These are phyloP conservation scores for Neoascia interrupta DNA, from an alignment of 2,888 invertebrate genomes.

Conservation along the genomic window DNA sequence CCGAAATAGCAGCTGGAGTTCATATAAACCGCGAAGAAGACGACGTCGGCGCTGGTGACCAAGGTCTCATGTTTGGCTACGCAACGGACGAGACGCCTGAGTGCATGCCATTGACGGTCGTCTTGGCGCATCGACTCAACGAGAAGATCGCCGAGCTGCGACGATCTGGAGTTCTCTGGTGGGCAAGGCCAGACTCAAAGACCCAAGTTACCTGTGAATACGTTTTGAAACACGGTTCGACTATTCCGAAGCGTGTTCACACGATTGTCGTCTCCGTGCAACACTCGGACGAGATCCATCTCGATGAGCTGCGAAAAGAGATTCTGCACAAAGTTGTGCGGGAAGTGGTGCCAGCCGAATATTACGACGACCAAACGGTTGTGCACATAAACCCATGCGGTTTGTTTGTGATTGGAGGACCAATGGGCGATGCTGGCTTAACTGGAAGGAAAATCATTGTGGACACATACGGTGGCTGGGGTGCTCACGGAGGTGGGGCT, in stretches of 20 bases:
- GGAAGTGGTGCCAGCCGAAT: slow-evolving; percentile 91
- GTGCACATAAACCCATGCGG: slow-evolving; percentile 97
- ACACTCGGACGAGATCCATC: slow-evolving; percentile 92
- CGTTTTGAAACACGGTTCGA: slow-evolving; percentile 92
- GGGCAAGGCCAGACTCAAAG: slow-evolving; percentile 96
- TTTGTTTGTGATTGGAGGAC: slow-evolving; percentile 95
- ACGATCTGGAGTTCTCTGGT: slow-evolving; percentile 92
- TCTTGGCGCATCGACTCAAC: slow-evolving; percentile 94
- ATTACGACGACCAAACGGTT: slow-evolving; percentile 91
- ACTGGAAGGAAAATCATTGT: slow-evolving; percentile 99
- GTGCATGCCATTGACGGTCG: slow-evolving; percentile 97
- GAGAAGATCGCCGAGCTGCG: slow-evolving; percentile 93
- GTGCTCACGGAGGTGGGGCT: slow-evolving; percentile 98
- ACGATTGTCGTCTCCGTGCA: slow-evolving; percentile 97
- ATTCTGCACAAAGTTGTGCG: slow-evolving; percentile 92
- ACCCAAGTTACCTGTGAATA: slow-evolving; percentile 97
- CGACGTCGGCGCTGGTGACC: slow-evolving; percentile 98
- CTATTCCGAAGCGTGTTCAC: slow-evolving; percentile 94
- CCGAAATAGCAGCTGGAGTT: slow-evolving; percentile 97
- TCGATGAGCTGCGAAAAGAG: slow-evolving; percentile 89
- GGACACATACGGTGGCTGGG: slow-evolving; percentile 99
- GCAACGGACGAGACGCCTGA: slow-evolving; percentile 98
- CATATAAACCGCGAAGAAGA: slow-evolving; percentile 91
- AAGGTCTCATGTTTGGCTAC: slow-evolving; percentile 99
- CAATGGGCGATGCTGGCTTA: slow-evolving; percentile 95